Base-by-base conservation (phyloP, 2,888 invertebrate species). In the Chymomyza caudatula region DNA sequence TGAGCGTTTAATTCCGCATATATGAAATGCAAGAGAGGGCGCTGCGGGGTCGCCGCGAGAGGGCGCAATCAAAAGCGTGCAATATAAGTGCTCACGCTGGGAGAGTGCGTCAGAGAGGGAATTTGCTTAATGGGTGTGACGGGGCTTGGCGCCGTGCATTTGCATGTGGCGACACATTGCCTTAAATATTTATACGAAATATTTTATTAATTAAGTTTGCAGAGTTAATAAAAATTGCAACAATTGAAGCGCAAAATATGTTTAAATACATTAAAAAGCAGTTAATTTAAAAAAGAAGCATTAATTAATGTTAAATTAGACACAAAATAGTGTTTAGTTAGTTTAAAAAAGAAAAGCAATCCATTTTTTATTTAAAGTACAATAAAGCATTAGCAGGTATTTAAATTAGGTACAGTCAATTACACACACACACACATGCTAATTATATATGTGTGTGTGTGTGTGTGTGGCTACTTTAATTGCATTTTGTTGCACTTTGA, bases 1-100 rank as follows among this genome's bases (percentile, higher is more conserved):
- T 74, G 73, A 82, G 75, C 69, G 78, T 73, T 86, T 82, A 84
- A 88, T 88, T 88, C 87, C 87, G 87, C 87, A 88, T 87, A 83
- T 84, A 85, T 87, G 73, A 69, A 76, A 63, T 71, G 58, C 58
- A 44, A 70, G 60, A 60, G 43, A n/a, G 25, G 23, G 42, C 8
- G 49, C 3, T 42, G 13, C 6, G 54, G 23, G 51, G n/a, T 6
- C 29, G 2, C 20, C 8, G 54, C 15, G 22, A 23, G 13, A 2
- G 15, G 20, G 13, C 1, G 19, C 37, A 56, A 37, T 23, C 13
- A 53, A 15, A 15, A 13, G 23, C n/a, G 53, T 23, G 53, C 53
- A 53, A 37, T 53, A 11, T 13, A n/a, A 54, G 8, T 6, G 20
- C 13, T 49, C 22, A 42, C 13, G 47, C 20, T n/a, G 42, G 17